Evolutionary conservation across 2,113 vertebrate genomes (phyloP).

Genomic region (Pheucticus melanocephalus): DNA sequence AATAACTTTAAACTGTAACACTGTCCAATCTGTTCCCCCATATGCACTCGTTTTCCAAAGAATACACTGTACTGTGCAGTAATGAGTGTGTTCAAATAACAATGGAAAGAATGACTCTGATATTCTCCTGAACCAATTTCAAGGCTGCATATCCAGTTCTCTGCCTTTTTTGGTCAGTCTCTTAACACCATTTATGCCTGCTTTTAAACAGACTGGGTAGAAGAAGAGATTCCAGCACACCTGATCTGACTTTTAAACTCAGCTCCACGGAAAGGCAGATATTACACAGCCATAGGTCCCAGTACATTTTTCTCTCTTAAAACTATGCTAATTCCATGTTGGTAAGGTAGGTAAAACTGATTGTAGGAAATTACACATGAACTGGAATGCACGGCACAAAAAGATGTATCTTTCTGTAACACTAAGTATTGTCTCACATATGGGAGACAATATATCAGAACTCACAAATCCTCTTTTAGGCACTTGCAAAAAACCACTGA

Average conservation of each 20-base stretch:
- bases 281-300: background rate
- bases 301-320: background rate
- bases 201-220: slow-evolving; percentile 13
- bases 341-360: background rate
- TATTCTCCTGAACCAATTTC: background rate
- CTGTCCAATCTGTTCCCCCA: slow-evolving; percentile 40
- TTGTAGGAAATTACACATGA: background rate
- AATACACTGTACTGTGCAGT: slow-evolving; percentile 55
- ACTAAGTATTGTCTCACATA: background rate
- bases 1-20: slow-evolving; percentile 33
- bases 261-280: background rate
- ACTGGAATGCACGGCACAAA: background rate
- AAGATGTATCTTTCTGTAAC: background rate
- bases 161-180: slow-evolving; percentile 61
- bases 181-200: slow-evolving; percentile 20
- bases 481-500: background rate
- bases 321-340: background rate
- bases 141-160: slow-evolving; percentile 37
- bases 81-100: slow-evolving; percentile 30
- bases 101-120: slow-evolving; percentile 63
- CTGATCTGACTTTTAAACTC: slow-evolving; percentile 8
- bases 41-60: slow-evolving; percentile 45
- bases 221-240: slow-evolving; percentile 5
- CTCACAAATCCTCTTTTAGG: background rate
- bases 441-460: background rate